Conservation (phyloP, 2,113 vertebrate species). For the Gadus chalcogrammus region DNA sequence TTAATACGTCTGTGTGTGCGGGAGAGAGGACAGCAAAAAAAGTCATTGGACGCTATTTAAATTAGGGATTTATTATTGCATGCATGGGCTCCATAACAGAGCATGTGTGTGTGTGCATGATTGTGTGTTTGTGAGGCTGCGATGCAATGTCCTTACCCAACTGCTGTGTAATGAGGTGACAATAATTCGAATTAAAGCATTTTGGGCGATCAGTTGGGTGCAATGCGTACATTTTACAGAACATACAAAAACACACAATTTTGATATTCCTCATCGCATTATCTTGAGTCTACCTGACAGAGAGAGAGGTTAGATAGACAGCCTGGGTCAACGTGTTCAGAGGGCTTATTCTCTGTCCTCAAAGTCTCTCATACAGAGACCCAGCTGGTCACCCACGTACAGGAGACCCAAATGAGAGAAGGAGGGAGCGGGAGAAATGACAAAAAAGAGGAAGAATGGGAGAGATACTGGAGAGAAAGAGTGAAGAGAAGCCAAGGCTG, state of each 20-base stretch:
- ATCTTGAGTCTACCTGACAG: constrained; percentile 40
- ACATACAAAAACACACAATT: too few species aligned
- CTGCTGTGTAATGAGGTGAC: too few species aligned
- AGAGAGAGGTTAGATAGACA: constrained; percentile 54
- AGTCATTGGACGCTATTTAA: too few species aligned
- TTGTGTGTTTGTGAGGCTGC: constrained; percentile 28
- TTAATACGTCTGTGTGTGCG: constrained; percentile 1
- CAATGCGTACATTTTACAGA: too few species aligned
- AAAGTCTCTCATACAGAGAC: background rate
- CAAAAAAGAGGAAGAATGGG: background rate
- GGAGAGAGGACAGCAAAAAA: constrained; percentile 1
- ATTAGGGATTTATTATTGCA: constrained; percentile 4
- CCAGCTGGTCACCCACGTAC: background rate
- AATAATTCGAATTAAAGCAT: too few species aligned
- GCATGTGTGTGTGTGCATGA: constrained; percentile 28
- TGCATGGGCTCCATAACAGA: constrained; percentile 6
- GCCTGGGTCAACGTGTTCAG: constrained; percentile 20
- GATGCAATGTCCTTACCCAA: constrained; percentile 34
- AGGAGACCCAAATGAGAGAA: constrained; percentile 18
- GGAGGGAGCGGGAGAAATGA: constrained; percentile 4
- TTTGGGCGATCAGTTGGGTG: too few species aligned
- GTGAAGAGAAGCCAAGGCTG: background rate
- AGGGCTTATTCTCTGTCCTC: constrained; percentile 5
- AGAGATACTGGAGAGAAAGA: background rate
- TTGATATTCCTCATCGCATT: too few species aligned